Evolutionary conservation across 2,113 vertebrate species (phyloP).

Genomic region (Potamarius usumacintae): DNA sequence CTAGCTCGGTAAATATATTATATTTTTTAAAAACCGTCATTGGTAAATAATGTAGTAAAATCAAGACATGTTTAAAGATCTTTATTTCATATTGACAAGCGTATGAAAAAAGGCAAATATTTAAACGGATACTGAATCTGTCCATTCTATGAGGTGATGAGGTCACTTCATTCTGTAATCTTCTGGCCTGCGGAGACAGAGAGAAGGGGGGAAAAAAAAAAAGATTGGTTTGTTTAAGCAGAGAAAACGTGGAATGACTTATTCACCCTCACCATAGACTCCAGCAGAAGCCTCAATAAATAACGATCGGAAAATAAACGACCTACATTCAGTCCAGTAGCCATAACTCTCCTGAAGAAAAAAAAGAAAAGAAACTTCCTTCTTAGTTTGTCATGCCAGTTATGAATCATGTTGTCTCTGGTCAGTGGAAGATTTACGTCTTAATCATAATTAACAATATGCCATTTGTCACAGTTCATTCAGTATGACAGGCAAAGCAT

Average conservation of each 20-base stretch:
- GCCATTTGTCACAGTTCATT: conserved; percentile 3
- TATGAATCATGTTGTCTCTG: conserved; percentile 15
- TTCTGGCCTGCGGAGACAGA: conserved; percentile 68
- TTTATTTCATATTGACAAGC: conserved; percentile 38
- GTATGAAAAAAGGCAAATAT: conserved; percentile 8
- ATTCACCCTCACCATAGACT: conserved; percentile 4
- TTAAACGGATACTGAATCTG: background rate
- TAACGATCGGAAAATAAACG: background rate
- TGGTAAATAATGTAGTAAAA: background rate
- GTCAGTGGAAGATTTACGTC: conserved; percentile 1
- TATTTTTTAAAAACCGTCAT: background rate
- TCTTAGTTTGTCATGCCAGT: background rate
- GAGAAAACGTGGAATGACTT: conserved; percentile 36
- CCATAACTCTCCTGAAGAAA: background rate
- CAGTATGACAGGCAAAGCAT: background rate
- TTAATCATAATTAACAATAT: conserved; percentile 6
- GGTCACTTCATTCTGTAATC: conserved; percentile 75
- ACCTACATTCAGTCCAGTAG: conserved; percentile 1
- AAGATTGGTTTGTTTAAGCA: conserved; percentile 19
- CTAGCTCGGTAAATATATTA: conserved; percentile 10
- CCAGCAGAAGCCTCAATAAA: conserved; percentile 9
- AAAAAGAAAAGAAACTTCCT: background rate
- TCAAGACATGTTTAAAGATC: background rate
- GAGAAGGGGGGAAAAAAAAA: background rate
- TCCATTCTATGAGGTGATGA: background rate